phyloP scores from a whole-genome alignment of 2,113 vertebrate species.

The Psephotus haematonotus region DNA sequence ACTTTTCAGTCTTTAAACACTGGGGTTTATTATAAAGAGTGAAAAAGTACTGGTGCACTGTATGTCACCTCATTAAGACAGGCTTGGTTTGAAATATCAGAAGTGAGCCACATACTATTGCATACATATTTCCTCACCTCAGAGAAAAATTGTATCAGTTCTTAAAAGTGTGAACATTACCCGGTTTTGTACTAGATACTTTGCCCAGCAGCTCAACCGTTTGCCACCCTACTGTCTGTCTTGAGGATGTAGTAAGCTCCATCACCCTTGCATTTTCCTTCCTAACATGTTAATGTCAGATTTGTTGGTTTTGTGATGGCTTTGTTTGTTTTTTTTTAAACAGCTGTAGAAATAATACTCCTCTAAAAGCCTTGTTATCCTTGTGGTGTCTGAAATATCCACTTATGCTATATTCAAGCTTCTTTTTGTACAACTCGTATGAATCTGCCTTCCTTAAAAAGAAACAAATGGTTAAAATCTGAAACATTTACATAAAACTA shows the following conservation, averaged over 20 bases:
- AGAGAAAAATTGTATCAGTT: background rate
- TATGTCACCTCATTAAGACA: background rate
- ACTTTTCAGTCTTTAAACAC: background rate
- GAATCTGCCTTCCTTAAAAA: background rate
- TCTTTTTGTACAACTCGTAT: background rate
- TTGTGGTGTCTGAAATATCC: background rate
- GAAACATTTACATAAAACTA: background rate
- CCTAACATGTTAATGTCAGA: background rate
- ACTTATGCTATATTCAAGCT: background rate
- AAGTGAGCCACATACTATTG: fast-evolving
- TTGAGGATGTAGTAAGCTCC: background rate
- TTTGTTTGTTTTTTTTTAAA: background rate
- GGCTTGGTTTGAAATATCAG: background rate
- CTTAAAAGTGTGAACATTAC: background rate
- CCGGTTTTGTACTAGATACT: background rate
- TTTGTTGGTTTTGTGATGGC: background rate
- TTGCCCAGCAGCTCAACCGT: background rate
- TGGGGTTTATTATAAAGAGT: background rate
- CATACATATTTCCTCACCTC: background rate
- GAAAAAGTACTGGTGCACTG: background rate
- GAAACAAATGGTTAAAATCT: background rate
- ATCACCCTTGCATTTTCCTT: background rate
- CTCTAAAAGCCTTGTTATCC: background rate
- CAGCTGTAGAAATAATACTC: background rate
- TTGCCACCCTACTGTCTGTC: background rate